Percentiles rank a stretch among this genome's conserved stretches.
Conservation (phyloP, 1,140 invertebrate genomes). For the Orchesella cincta region DNA sequence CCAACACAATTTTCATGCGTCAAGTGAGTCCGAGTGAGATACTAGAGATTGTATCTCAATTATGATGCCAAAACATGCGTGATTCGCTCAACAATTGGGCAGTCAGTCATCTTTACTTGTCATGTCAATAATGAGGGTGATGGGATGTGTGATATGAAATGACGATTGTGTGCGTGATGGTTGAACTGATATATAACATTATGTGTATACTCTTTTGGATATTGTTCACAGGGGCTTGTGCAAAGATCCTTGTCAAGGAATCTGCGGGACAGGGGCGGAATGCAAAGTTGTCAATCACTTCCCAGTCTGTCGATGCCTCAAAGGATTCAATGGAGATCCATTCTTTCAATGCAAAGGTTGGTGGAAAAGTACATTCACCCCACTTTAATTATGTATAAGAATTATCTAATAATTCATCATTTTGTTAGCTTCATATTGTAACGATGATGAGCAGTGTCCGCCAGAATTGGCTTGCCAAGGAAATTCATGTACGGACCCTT, state of each 20-base stretch:
- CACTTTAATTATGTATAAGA: background rate
- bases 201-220: too few relatives aligned
- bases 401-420: background rate
- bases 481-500: conserved; percentile 81
- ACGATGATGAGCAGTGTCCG: conserved; percentile 72
- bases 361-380: background rate
- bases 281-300: conserved; percentile 79
- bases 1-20: conserved; percentile 62
- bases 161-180: too few relatives aligned
- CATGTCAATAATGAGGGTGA: too few relatives aligned
- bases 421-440: conserved; percentile 51
- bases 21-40: too few relatives aligned
- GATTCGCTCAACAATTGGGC: background rate
- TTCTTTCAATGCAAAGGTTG: conserved; percentile 70
- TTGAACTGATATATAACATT: too few relatives aligned
- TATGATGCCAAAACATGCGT: too few relatives aligned
- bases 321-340: conserved; percentile 76
- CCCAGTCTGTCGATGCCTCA: conserved; percentile 74
- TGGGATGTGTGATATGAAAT: too few relatives aligned
- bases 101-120: background rate
- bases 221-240: conserved; percentile 69
- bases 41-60: too few relatives aligned
- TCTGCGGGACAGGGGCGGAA: conserved; percentile 66
- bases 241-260: conserved; percentile 69
- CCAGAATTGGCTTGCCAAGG: conserved; percentile 78